Evolutionary conservation across 2,113 vertebrate genomes (phyloP).

Genomic region (Peromyscus maniculatus): DNA sequence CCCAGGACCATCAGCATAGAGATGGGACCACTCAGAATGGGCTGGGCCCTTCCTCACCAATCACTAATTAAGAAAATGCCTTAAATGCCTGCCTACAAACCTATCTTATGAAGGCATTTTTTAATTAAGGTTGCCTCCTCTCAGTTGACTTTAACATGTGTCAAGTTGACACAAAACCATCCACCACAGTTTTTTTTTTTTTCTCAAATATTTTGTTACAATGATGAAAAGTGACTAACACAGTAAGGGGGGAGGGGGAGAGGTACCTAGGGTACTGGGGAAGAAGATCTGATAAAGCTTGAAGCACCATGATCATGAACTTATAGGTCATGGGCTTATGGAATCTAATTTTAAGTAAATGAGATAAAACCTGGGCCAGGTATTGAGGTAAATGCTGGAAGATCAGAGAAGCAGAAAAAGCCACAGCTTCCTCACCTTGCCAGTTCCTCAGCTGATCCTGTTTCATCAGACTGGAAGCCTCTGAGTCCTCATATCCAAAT

Average conservation of each 20-base stretch:
- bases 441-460: too few relatives aligned
- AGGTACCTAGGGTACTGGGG: background rate
- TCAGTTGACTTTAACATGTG: background rate
- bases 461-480: too few relatives aligned
- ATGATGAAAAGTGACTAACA: background rate
- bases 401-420: too few relatives aligned
- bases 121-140: background rate
- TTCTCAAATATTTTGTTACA: background rate
- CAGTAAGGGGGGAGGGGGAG: background rate
- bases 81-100: background rate
- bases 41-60: background rate
- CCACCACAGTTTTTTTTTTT: background rate
- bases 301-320: background rate
- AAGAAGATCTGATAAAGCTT: background rate
- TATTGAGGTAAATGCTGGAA: too few relatives aligned
- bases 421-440: too few relatives aligned
- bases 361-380: background rate
- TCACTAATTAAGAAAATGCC: background rate
- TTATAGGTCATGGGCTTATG: background rate
- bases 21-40: background rate
- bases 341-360: constrained; percentile 7
- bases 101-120: background rate
- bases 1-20: background rate
- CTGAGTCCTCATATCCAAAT: too few relatives aligned
- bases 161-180: background rate